A percentile compares a stretch with the other conserved stretches of the same genome.
These are phyloP conservation scores for Suncus etruscus DNA, from an alignment of 2,113 vertebrate species.

Conservation along the genomic window DNA sequence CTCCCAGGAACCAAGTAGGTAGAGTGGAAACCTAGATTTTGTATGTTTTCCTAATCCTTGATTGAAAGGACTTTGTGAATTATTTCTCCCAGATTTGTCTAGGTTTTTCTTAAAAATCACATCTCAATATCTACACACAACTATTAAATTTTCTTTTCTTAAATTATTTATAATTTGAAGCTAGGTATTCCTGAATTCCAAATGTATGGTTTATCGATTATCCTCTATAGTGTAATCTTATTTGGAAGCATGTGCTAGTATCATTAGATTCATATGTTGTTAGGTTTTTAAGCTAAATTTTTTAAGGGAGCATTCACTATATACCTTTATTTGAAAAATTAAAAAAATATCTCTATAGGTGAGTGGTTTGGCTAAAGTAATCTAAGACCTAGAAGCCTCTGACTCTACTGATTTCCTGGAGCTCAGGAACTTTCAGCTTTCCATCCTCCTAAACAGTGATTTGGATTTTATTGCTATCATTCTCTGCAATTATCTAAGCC, in stretches of 20 bases:
- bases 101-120: constrained; percentile 37
- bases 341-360: background rate
- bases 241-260: background rate
- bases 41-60: constrained; percentile 21
- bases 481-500: background rate
- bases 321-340: constrained; percentile 12
- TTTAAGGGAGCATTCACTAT: background rate
- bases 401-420: background rate
- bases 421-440: background rate
- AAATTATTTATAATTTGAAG: constrained; percentile 34
- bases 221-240: background rate
- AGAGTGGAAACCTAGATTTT: background rate
- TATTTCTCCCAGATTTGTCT: constrained; percentile 36
- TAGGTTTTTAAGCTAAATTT: background rate
- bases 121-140: background rate
- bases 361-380: background rate
- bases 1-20: background rate
- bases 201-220: constrained; percentile 7
- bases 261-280: constrained; percentile 4
- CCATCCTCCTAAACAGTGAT: background rate
- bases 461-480: constrained; percentile 4
- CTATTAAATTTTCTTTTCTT: background rate
- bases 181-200: background rate
- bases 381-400: background rate
- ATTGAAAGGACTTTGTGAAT: constrained; percentile 11